Evolutionary conservation across 2,797 vertebrate species (phyloP), one percentile per base, ranked within the genome.

Genomic region (Mico argentatus): DNA sequence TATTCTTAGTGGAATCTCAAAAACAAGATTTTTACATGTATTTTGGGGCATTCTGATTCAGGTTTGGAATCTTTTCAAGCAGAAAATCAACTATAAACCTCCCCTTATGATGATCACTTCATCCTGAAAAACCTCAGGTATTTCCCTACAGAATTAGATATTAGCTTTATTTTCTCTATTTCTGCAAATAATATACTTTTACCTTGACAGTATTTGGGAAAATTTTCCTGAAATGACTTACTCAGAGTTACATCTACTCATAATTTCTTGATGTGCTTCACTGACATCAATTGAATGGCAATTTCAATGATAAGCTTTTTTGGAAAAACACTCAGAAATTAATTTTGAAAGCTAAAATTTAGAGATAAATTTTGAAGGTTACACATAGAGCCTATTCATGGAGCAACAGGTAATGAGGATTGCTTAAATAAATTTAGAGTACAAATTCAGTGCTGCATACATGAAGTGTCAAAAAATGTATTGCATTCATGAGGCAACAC

Each of bases 221-320:
- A 88, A 90, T 82, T 85, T 90, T 46, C 27, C 39, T 83, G 44
- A 9, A 73, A 50, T 73, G 57, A 55, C 12, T 81, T 91, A 48
- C 81, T 94, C n/a, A 84, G 19, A 89, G 27, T 93, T 41, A 94
- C n/a, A 80, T 81, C 24, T 59, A 30, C 26, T 46, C 50, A 90
- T 48, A 79, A 95, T 88, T 83, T 90, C 36, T 73, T 46, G 20
- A 83, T 91, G 33, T 44, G 15, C n/a, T 95, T 96, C 87, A 93
- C 19, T 86, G 48, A 84, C 9, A 61, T 82, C 36, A 81, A 19
- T 7, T 84, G n/a, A 95, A 77, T 59, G 77, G 11, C 11, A 92
- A 85, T 88, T 95, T 94, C 12, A 85, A 22, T 46, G 41, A 90
- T 12, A 87, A 15, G 15, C 1, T 82, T 88, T 44, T 67, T 13